These are phyloP conservation scores for Micropoecilia bifurca DNA, from an alignment of 2,797 vertebrate genomes.

Conservation along the genomic window DNA sequence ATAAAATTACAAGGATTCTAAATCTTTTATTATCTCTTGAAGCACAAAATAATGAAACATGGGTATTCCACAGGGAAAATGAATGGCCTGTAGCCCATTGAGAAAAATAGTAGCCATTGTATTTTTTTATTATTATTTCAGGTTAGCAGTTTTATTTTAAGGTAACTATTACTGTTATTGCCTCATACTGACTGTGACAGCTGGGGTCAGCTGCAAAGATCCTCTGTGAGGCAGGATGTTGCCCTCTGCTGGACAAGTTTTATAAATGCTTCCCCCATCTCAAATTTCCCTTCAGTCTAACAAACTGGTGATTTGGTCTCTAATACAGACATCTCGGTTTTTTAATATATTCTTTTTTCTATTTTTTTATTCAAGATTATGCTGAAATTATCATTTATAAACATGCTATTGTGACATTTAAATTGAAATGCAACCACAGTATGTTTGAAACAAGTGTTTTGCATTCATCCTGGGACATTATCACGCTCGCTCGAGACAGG, in stretches of 20 bases:
- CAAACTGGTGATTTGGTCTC: background rate
- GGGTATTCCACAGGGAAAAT: constrained; percentile 24
- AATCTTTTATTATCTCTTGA: constrained; percentile 45
- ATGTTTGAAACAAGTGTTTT: constrained; percentile 18
- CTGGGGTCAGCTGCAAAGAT: constrained; percentile 31
- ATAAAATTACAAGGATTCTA: constrained; percentile 59
- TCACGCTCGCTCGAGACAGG: constrained; percentile 13
- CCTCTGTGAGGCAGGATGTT: constrained; percentile 59
- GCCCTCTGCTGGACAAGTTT: constrained; percentile 71
- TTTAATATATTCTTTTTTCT: background rate
- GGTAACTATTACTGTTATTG: constrained; percentile 19
- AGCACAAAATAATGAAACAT: constrained; percentile 26
- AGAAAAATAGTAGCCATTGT: constrained; percentile 14
- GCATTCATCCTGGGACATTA: constrained; percentile 28
- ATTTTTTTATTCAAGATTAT: constrained; percentile 4
- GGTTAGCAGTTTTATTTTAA: constrained; percentile 46
- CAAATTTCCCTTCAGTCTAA: background rate
- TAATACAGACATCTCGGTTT: constrained; percentile 1
- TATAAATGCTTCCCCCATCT: background rate
- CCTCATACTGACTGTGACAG: constrained; percentile 42
- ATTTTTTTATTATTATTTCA: constrained; percentile 27
- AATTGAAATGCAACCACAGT: constrained; percentile 15
- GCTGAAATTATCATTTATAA: background rate
- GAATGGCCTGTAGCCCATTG: constrained; percentile 27
- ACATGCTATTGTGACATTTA: background rate